phyloP scores from a whole-genome alignment of 1,140 invertebrate species.

The Musca domestica region DNA sequence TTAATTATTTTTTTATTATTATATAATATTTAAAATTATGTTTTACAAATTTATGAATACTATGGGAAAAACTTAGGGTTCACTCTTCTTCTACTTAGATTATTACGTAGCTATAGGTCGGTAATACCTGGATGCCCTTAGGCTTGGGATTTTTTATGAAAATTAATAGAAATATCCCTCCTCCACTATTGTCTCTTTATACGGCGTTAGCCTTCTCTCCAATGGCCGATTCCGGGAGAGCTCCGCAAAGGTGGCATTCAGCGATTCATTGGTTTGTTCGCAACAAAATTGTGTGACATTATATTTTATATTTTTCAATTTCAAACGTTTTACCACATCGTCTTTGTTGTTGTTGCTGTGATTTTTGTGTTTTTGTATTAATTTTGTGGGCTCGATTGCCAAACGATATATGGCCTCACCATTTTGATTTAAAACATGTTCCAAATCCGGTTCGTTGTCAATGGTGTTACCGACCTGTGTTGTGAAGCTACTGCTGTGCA shows the following conservation, averaged over 20 bases:
- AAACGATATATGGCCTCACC: not conserved
- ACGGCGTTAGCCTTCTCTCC: conserved; percentile 25
- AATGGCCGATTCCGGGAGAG: conserved; percentile 22
- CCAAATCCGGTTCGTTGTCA: not conserved
- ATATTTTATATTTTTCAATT: not conserved
- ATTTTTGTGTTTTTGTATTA: too few relatives aligned
- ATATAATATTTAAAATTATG: not conserved
- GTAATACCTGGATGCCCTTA: too few relatives aligned
- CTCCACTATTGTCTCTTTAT: conserved; percentile 26
- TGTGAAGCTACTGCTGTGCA: too few relatives aligned
- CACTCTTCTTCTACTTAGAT: not conserved
- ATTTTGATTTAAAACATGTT: not conserved
- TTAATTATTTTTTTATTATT: too few relatives aligned
- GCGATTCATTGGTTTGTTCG: not conserved
- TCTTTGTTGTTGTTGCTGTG: not conserved
- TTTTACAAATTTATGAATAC: not conserved
- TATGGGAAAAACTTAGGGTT: not conserved
- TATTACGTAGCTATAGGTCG: too few relatives aligned
- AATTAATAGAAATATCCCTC: conserved; percentile 26
- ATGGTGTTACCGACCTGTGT: too few relatives aligned
- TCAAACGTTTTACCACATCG: conserved; percentile 1
- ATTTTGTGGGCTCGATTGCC: not conserved
- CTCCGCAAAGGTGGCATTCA: not conserved
- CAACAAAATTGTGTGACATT: not conserved
- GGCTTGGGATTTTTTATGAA: too few relatives aligned